Evolutionary conservation across 2,888 invertebrate species (phyloP), one percentile per base, ranked within the genome.

Genomic region (Ectobius pallidus): DNA sequence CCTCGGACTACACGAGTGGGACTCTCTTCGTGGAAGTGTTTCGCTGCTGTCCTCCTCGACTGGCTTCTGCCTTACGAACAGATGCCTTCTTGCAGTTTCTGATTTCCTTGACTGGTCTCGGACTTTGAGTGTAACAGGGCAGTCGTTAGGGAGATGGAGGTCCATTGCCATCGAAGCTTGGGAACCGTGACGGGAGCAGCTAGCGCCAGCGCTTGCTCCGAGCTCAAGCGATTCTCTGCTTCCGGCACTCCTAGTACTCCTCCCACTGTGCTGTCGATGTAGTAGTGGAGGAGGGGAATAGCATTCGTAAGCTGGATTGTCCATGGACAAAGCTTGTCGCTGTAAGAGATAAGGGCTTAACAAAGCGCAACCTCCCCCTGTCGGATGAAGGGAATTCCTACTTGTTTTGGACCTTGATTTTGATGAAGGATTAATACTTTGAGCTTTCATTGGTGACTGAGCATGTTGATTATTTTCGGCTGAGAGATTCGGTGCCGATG

Each of bases 271-370:
- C 55, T 77, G 77, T 44, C 77, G 68, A 67, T 77, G 73, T 20
- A 77, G 68, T 11, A 77, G 76, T 9, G 78, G 77, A 9, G 78
- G 77, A 2, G 79, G 78, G 1, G 78, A 78, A 65, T 78, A 78
- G 65, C 70, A 75, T 55, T 75, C 76, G 73, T 80, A 80, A 30
- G 79, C 79, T 6, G 80, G 80, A 82, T 93, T 93, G 81, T 94
- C 94, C 73, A 94, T 92, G 71, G 93, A 93, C 74, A 94, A 84
- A 25, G 94, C 93, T 83, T 94, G 93, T 81, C 94, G 89, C 71
- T 92, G 90, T 65, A 93, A 85, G 39, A 89, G 82, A 69, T 80
- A 75, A 0, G 91, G 90, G 80, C 89, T 90, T 27, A 91, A 82
- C 49, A 89, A 81, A 0, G 87, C 85, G 75, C 86, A 86, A 1